Conservation (phyloP, 2,113 vertebrate species). For the Blennius ocellaris region DNA sequence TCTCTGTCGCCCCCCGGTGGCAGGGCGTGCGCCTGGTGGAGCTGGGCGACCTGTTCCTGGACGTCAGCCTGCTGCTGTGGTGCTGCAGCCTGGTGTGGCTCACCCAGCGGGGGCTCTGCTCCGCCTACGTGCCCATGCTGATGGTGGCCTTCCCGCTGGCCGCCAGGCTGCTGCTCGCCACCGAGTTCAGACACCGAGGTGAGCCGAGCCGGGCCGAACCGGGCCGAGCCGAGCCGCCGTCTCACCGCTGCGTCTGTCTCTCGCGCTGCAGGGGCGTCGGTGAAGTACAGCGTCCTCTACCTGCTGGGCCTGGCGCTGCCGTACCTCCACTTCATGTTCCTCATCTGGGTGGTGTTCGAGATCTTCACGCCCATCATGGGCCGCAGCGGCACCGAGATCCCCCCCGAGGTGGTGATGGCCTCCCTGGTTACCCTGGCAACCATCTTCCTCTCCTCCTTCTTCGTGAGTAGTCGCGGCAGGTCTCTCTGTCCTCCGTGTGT, state of each 20-base stretch:
- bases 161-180: conserved; percentile 85
- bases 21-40: conserved; percentile 87
- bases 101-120: conserved; percentile 89
- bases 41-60: conserved; percentile 91
- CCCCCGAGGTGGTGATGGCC: conserved; percentile 91
- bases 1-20: too few species aligned
- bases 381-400: conserved; percentile 94
- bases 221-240: too few species aligned
- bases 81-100: conserved; percentile 85
- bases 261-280: conserved; percentile 84
- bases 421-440: conserved; percentile 86
- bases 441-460: conserved; percentile 91
- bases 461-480: conserved; percentile 87
- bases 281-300: conserved; percentile 88
- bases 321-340: conserved; percentile 91
- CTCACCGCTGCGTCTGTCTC: too few species aligned
- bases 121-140: conserved; percentile 90
- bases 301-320: conserved; percentile 91
- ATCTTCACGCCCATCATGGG: conserved; percentile 97
- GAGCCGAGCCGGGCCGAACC: too few species aligned
- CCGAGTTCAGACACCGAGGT: conserved; percentile 90
- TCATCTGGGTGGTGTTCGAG: conserved; percentile 96
- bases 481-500: too few species aligned
- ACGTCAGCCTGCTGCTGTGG: conserved; percentile 90
- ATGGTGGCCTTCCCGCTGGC: conserved; percentile 93